Percentiles rank a stretch among this genome's conserved stretches.
phyloP scores from a whole-genome alignment of 2,888 invertebrate species.

The Phengaris arion region DNA sequence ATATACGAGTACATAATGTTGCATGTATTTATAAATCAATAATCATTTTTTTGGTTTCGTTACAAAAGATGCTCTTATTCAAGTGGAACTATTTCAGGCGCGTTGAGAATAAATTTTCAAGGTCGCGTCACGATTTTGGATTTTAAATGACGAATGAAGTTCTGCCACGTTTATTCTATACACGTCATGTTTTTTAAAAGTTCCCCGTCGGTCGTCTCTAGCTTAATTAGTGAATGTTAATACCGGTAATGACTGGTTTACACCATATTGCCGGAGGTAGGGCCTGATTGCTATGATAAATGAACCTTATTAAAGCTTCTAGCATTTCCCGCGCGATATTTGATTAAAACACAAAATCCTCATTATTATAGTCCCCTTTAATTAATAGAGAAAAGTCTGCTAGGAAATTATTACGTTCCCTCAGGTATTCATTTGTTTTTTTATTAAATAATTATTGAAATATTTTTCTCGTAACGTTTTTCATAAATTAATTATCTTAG shows the following conservation, averaged over 20 bases:
- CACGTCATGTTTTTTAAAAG: too few species aligned
- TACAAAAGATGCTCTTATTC: too few species aligned
- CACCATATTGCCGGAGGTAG: slow-evolving; percentile 40
- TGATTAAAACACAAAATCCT: slow-evolving; percentile 44
- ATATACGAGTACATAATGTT: too few species aligned
- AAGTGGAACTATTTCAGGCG: too few species aligned
- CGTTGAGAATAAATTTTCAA: too few species aligned
- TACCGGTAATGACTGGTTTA: not conserved
- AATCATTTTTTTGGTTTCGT: too few species aligned
- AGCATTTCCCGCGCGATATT: slow-evolving; percentile 46
- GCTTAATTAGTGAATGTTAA: not conserved
- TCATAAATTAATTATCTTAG: too few species aligned
- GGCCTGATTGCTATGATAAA: slow-evolving; percentile 57
- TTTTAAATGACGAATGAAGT: too few species aligned
- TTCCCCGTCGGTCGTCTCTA: not conserved
- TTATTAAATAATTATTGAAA: not conserved
- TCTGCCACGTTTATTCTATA: too few species aligned
- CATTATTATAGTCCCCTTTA: slow-evolving; percentile 8
- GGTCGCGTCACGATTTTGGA: too few species aligned
- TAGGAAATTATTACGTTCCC: not conserved
- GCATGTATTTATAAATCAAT: too few species aligned
- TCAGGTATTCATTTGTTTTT: not conserved
- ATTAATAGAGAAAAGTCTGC: not conserved
- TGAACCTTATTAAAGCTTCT: slow-evolving; percentile 58
- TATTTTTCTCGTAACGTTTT: too few species aligned